Evolutionary conservation across 2,113 vertebrate genomes (phyloP), one percentile per base, ranked within the genome.

Genomic region (Hemiscyllium ocellatum): DNA sequence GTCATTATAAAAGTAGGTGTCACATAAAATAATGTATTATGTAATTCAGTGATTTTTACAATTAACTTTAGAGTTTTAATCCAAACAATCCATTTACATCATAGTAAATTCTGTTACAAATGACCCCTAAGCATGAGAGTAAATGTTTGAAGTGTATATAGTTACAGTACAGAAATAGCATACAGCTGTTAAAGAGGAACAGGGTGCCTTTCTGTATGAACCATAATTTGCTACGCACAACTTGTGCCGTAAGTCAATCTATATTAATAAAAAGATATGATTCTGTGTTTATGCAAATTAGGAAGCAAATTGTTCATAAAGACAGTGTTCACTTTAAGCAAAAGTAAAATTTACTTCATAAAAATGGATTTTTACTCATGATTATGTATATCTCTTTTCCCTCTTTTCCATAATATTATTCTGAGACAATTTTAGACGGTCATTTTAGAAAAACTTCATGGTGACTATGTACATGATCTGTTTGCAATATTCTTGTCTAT

Each of bases 121-220:
- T 47, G 37, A 72, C 42, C 22, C 24, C 33, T 66, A 72, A 26
- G 69, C 52, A 76, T 95, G 68, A 66, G 42, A 95, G 42, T 95
- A 72, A 76, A 72, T 95, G 24, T 24, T 72, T 95, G 69, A 95
- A 19, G 33, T 68, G 69, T 29, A 26, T 76, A 47, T 76, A 47
- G 93, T 26, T 70, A 50, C 68, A 52, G 47, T 50, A 76, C 94
- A 52, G 94, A 95, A 95, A 95, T 95, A 95, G 94, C 94, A 76
- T 50, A 52, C 94, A 95, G 69, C 94, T 95, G 94, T 95, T 72
- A 95, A 12, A n/a, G 86, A 68, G 61, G 15, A 65, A 37, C 24
- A 95, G 69, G 89, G n/a, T 93, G 33, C 7, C 50, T 47, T 50
- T 29, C 69, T 12, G 26, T 52, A 72, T 70, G 50, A 94, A 47